Base-by-base conservation (phyloP, 2,888 invertebrate genomes). In the Mesorhabditis sp. region DNA sequence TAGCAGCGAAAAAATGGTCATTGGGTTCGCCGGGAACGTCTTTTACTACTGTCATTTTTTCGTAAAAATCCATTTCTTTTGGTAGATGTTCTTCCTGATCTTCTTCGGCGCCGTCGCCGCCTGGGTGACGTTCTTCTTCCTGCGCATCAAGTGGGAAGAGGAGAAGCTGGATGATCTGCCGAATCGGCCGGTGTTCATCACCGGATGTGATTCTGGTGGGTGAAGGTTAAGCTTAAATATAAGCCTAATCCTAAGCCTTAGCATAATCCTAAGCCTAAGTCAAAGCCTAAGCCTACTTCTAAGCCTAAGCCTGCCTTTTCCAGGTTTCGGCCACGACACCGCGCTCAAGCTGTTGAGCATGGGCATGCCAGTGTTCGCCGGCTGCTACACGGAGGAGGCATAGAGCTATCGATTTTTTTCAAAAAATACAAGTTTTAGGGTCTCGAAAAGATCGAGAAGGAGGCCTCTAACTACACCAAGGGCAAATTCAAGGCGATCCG, bases 311-410 rank as follows among this genome's bases (percentile, higher is more conserved):
- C 58, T 13, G 10, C n/a, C 7, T 10, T 50, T 67, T 72, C 7
- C 43, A 77, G 82, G 82, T 41, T 82, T 82, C 70, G 82, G 82
- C 10, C 74, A 78, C 63, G 74, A 69, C 62, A 67, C 82, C 13
- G 80, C 81, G 0, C 45, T 80, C 45, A 76, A 76, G 70, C 79
- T 79, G 67, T 65, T 80, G 7, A 65, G 70, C 7, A 62, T 74
- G 42, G 80, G 80, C 43, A 82, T 82, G 78, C 75, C 79, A 4
- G 82, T 82, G 3, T 82, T 82, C 70, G 80, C 82, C 10, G 80
- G 79, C 13, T 82, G 82, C 66, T 62, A 80, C 28, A 80, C 81
- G 7, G 67, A 78, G 67, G 67, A 77, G 72, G 79, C 75, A 43
- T 50, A 13, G 58, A 50, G 58, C 58, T 50, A 10, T 50, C n/a